A percentile compares a stretch with the other conserved stretches of the same genome.
These are phyloP conservation scores for Cynopterus sphinx DNA, from an alignment of 2,797 vertebrate species.

Conservation along the genomic window DNA sequence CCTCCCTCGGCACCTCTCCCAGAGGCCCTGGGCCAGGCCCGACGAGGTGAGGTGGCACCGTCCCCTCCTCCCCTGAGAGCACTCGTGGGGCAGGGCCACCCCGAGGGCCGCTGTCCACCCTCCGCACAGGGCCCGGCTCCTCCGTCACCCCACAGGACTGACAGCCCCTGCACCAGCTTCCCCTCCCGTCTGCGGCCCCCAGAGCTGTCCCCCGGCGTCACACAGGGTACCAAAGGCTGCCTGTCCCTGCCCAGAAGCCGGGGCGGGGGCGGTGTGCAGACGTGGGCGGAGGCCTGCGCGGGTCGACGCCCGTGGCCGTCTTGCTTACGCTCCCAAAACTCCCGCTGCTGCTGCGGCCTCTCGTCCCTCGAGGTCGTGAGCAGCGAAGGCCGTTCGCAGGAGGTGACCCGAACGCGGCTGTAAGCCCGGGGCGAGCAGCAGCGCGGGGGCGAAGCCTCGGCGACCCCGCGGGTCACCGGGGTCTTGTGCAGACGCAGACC, in stretches of 20 bases:
- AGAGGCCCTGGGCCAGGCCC: neutral
- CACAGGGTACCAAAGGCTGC: neutral
- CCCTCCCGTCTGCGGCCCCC: neutral
- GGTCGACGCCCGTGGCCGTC: too few species aligned
- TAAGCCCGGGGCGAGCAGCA: neutral
- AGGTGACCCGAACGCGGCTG: neutral
- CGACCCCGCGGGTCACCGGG: neutral
- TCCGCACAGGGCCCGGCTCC: too few species aligned
- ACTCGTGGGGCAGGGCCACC: accelerated
- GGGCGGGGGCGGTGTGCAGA: accelerated
- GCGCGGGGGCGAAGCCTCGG: accelerated
- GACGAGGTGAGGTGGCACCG: too few species aligned
- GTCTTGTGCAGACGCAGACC: neutral
- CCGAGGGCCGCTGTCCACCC: too few species aligned
- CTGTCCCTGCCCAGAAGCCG: neutral
- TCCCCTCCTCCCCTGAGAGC: too few species aligned
- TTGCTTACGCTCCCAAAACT: neutral
- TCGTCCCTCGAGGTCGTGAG: neutral
- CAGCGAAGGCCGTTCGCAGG: neutral
- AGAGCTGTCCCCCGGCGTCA: too few species aligned
- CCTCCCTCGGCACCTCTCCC: neutral
- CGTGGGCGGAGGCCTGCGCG: neutral
- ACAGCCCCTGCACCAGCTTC: neutral
- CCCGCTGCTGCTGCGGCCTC: neutral
- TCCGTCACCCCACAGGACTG: too few species aligned